Base-by-base conservation (phyloP, 2,888 invertebrate species). In the Yponomeuta malinellus region DNA sequence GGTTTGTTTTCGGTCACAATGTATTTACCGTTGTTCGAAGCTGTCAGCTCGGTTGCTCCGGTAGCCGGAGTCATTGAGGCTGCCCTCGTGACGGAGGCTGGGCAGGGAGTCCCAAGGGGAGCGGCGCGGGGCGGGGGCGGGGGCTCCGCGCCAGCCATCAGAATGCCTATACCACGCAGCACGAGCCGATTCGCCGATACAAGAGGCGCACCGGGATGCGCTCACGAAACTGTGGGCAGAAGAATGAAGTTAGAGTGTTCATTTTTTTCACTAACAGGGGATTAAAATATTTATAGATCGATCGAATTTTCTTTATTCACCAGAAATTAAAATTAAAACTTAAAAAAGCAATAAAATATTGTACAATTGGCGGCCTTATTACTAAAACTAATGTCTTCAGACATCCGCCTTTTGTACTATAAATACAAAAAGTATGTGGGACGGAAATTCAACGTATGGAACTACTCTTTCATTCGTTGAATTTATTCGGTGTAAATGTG, bases 121-220 rank as follows among this genome's bases (percentile, higher is more conserved):
- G 75, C 97, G 94, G 78, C 96, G 96, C 72, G 96, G 96, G 15
- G 87, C 90, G 10, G 89, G 91, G 73, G 92, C 93, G 0, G 87
- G 86, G 48, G 92, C 92, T 72, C 94, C 93, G 72, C 93, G 95
- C 97, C 97, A 97, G 68, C 97, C 97, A 82, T 97, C 97, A 64
- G 97, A 97, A 88, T 97, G 97, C 23, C 97, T 95, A 91, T 97
- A 97, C 97, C 97, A 97, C 79, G 97, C 97, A 73, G 96, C 96
- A 48, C 97, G 94, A 73, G 97, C 96, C 37, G 97, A 96, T 88
- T 97, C 97, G n/a, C 97, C 97, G 86, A 97, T 96, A 88, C 97
- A 97, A 69, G 96, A 96, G 73, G 96, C 96, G 83, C 97, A 97
- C 77, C 96, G 93, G 63, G 95, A 94, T 73, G 94, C 93, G 72